Percentiles rank a stretch among this genome's conserved stretches.
These are phyloP conservation scores for Phengaris arion DNA, from an alignment of 2,888 invertebrate species.

Conservation along the genomic window DNA sequence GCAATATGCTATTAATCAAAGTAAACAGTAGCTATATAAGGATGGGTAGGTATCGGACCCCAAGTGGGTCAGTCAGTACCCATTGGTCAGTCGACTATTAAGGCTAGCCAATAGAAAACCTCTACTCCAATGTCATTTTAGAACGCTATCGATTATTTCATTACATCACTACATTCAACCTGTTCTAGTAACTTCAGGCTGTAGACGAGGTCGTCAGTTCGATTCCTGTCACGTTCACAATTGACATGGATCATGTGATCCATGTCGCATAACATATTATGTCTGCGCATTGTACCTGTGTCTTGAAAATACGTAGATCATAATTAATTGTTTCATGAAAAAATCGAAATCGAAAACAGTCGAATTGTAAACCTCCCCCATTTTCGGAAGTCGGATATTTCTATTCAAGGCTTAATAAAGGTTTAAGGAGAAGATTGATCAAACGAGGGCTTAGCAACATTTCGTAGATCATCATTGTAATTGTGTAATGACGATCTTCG, in stretches of 20 bases:
- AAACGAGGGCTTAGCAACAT: no score
- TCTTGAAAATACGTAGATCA: no score
- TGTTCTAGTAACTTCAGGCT: not conserved
- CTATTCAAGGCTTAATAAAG: no score
- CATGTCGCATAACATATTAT: slow-evolving; percentile 4
- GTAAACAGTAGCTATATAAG: slow-evolving; percentile 33
- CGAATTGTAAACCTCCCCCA: no score
- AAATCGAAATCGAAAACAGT: no score
- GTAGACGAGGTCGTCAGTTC: slow-evolving; percentile 13
- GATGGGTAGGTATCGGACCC: slow-evolving; percentile 35
- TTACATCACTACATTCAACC: not conserved
- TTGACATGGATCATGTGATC: not conserved
- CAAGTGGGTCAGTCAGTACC: slow-evolving; percentile 36
- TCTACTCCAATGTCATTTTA: slow-evolving; percentile 32
- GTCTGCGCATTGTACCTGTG: not conserved
- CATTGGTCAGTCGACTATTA: slow-evolving; percentile 36
- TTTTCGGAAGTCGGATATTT: no score
- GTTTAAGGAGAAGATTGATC: no score
- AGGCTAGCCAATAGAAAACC: slow-evolving; percentile 36
- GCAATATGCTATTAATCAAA: slow-evolving; percentile 29
- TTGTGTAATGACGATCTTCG: no score
- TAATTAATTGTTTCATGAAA: no score
- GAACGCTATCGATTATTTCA: slow-evolving; percentile 21
- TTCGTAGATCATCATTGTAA: no score
- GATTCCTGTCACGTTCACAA: slow-evolving; percentile 4